Conservation (phyloP, 2,113 vertebrate genomes). For the Coreoperca whiteheadi region DNA sequence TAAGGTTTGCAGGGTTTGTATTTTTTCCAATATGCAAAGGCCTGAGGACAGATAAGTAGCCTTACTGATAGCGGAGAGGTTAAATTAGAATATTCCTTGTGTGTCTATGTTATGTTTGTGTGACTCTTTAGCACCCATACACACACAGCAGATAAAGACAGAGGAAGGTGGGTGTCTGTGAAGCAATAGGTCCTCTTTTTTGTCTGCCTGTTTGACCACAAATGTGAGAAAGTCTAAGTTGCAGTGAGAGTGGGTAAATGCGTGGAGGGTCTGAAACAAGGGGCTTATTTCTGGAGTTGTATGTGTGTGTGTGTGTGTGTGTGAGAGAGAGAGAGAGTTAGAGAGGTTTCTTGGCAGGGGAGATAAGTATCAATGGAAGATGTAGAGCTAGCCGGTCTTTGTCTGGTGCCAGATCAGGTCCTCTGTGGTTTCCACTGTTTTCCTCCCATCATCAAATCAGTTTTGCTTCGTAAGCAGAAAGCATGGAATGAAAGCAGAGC, state of each 20-base stretch:
- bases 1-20: neutral
- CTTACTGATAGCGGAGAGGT: slow-evolving; percentile 8
- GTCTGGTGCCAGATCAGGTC: slow-evolving; percentile 75
- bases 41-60: slow-evolving; percentile 26
- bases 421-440: slow-evolving; percentile 82
- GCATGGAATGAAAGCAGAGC: slow-evolving; percentile 74
- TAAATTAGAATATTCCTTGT: slow-evolving; percentile 43
- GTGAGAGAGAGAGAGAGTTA: slow-evolving; percentile 36
- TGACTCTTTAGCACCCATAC: slow-evolving; percentile 13
- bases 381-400: slow-evolving; percentile 67
- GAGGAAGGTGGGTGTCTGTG: slow-evolving; percentile 70
- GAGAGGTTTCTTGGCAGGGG: slow-evolving; percentile 55
- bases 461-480: slow-evolving; percentile 86
- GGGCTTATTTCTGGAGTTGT: slow-evolving; percentile 58
- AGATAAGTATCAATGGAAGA: slow-evolving; percentile 85
- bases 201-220: slow-evolving; percentile 80
- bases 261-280: slow-evolving; percentile 45
- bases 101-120: slow-evolving; percentile 17
- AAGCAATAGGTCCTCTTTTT: slow-evolving; percentile 64
- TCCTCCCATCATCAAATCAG: slow-evolving; percentile 79
- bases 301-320: slow-evolving; percentile 6
- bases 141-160: slow-evolving; percentile 35
- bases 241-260: slow-evolving; percentile 47
- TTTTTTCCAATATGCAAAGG: slow-evolving; percentile 21
- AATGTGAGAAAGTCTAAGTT: slow-evolving; percentile 76